Evolutionary conservation across 1,140 invertebrate genomes (phyloP), one percentile per base, ranked within the genome.

Genomic region (Maconellicoccus hirsutus): DNA sequence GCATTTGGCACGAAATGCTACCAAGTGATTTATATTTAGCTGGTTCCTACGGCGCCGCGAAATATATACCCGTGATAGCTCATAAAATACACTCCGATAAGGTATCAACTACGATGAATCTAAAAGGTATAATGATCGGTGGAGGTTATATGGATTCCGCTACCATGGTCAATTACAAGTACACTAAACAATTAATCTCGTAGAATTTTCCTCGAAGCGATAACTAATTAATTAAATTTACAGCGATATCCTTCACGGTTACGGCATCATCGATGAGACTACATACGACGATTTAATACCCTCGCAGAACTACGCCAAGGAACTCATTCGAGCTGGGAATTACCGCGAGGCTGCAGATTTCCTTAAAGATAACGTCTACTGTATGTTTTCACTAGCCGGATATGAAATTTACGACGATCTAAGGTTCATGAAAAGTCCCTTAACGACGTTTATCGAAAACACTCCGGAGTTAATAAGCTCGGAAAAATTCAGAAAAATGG

Each of bases 11-110:
- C 1, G 84, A 89, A 74, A 76, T 87, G 8, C 83, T 83, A 74
- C 74, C 77, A 0, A 87, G 85, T 73, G 84, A 86, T 27, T 91
- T 92, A 75, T 92, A 85, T 80, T 84, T 94, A 0, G 88, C 89
- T 1, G 93, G 92, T 0, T 91, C 94, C 80, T 93, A 91, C 12
- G 94, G 94, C 79, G 92, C 84, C 14, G 92, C 92, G 1, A 89
- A 89, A 76, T 93, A 93, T 81, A 86, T 92, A 0, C 91, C 91
- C 16, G 86, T 89, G 0, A 77, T 92, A 16, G 85, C 85, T 0
- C 85, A 90, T 76, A 86, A 86, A 19, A 92, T 94, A 59, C 86
- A 92, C 76, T 81, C 83, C 74, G 83, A 86, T 33, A 89, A 87
- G 81, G 83, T 39, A 61, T 16, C 29, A 84, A 79, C 26, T 82